phyloP scores from a whole-genome alignment of 2,888 invertebrate genomes.

The Noctua comes region DNA sequence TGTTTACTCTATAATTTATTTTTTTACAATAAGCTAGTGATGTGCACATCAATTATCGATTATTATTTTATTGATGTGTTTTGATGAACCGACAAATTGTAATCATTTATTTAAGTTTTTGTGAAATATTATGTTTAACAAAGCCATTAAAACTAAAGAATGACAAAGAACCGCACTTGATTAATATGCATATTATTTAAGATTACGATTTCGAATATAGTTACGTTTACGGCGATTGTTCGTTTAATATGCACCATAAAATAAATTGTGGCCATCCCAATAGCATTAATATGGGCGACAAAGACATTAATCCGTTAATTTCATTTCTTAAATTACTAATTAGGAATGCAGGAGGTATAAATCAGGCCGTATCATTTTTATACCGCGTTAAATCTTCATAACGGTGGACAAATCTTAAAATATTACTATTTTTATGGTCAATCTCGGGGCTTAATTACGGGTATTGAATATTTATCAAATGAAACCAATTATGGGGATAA shows the following conservation, averaged over 20 bases:
- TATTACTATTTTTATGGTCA: conserved; percentile 62
- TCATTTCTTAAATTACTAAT: conserved; percentile 61
- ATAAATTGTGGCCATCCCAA: conserved; percentile 46
- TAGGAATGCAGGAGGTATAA: conserved; percentile 63
- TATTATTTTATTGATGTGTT: conserved; percentile 51
- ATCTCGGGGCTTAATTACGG: conserved; percentile 53
- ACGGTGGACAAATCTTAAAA: conserved; percentile 63
- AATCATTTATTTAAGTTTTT: conserved; percentile 14
- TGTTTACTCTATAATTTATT: conserved; percentile 70
- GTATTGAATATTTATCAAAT: conserved; percentile 63
- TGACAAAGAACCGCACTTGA: conserved; percentile 46
- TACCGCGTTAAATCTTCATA: conserved; percentile 63
- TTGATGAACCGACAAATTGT: conserved; percentile 32
- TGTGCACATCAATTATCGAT: conserved; percentile 52
- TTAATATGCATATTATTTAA: conserved; percentile 62
- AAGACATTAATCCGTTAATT: conserved; percentile 59
- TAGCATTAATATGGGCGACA: conserved; percentile 58
- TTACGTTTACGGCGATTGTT: conserved; percentile 48
- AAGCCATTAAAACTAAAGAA: conserved; percentile 39
- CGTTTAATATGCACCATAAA: conserved; percentile 55
- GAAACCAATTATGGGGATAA: conserved; percentile 45
- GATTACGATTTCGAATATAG: conserved; percentile 43
- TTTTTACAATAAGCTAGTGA: conserved; percentile 44
- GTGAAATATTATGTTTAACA: conserved; percentile 38
- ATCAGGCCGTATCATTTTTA: conserved; percentile 61